Evolutionary conservation across 2,888 invertebrate genomes (phyloP).

Genomic region (Cryptosula pallasiana): DNA sequence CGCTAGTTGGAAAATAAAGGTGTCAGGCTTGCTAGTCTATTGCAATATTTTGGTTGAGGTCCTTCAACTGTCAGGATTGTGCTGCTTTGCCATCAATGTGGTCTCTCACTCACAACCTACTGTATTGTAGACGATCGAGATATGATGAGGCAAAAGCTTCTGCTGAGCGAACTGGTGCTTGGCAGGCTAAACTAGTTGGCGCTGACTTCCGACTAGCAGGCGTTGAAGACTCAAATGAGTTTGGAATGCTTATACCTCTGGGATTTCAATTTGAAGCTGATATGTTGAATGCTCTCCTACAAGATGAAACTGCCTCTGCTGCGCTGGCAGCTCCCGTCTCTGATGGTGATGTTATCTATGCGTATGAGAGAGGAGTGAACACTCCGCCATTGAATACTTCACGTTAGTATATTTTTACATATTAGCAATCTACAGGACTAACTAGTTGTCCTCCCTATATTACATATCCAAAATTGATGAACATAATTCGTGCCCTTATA

Average conservation of each 20-base stretch:
- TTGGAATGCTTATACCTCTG: not conserved
- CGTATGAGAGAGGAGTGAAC: not conserved
- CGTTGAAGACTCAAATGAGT: not conserved
- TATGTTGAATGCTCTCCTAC: not conserved
- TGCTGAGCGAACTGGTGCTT: not conserved
- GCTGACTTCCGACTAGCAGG: not conserved
- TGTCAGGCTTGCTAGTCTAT: too few relatives aligned
- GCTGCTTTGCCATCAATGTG: too few relatives aligned
- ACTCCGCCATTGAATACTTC: conserved; percentile 14
- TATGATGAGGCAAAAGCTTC: not conserved
- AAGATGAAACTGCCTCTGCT: not conserved
- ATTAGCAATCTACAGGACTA: too few relatives aligned
- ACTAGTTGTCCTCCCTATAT: too few relatives aligned
- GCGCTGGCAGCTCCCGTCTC: not conserved
- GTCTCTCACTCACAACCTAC: not conserved
- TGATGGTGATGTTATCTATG: not conserved
- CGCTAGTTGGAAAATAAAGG: too few relatives aligned
- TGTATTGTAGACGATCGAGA: not conserved
- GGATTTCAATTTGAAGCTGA: conserved; percentile 15
- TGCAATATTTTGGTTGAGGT: too few relatives aligned
- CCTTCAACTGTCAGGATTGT: too few relatives aligned
- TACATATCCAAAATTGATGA: too few relatives aligned
- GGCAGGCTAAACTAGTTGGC: not conserved
- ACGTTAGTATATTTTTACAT: conserved; percentile 8
- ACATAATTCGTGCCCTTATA: too few relatives aligned